A percentile compares a stretch with the other conserved stretches of the same genome.
phyloP scores from a whole-genome alignment of 2,113 vertebrate species.

The Oreochromis aureus region DNA sequence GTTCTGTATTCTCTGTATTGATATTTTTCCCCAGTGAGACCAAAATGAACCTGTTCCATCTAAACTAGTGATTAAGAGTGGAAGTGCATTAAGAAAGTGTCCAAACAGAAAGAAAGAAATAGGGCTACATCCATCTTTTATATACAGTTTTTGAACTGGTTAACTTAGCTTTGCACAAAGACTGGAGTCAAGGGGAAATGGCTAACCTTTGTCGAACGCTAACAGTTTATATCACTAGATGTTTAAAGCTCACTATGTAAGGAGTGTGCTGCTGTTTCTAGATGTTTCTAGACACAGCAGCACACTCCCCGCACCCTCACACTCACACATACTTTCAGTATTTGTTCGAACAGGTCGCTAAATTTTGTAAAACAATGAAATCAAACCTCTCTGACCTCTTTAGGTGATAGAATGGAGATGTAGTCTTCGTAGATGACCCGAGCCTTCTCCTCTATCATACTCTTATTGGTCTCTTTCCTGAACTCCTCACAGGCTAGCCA shows the following conservation, averaged over 20 bases:
- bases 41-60: neutral
- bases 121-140: neutral
- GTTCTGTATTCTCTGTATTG: neutral
- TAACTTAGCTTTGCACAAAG: neutral
- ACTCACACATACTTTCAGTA: neutral
- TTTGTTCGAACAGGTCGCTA: neutral
- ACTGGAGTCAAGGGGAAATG: neutral
- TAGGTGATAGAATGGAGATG: conserved; percentile 96
- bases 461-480: conserved; percentile 84
- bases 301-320: neutral
- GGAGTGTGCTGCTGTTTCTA: neutral
- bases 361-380: neutral
- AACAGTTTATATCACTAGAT: neutral
- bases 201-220: neutral
- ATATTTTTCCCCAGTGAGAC: neutral
- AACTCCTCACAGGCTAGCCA: conserved; percentile 97
- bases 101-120: neutral
- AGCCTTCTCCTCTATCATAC: conserved; percentile 85
- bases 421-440: conserved; percentile 95
- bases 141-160: neutral
- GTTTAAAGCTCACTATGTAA: neutral
- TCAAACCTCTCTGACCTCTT: conserved; percentile 80
- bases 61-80: neutral
- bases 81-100: neutral
- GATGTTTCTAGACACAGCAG: neutral